Evolutionary conservation across 2,888 invertebrate genomes (phyloP), one percentile per base, ranked within the genome.

Genomic region (Lampropteryx suffumata): DNA sequence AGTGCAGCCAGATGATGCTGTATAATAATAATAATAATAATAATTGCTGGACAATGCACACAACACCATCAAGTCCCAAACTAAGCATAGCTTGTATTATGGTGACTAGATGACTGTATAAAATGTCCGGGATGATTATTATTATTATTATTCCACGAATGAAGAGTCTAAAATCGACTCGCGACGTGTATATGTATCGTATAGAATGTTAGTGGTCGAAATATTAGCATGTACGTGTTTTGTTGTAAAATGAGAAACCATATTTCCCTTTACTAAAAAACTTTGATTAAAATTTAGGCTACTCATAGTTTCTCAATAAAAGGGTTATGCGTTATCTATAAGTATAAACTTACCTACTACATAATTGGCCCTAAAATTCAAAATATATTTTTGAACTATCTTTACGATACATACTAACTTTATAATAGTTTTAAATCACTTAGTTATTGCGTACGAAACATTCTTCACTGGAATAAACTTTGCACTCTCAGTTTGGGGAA

Each of bases 401-500:
- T 57, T 45, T 10, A 52, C 49, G 41, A 36, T 41, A 17, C 26
- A 56, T 57, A 30, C 34, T 58, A 54, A 37, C 29, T 47, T n/a
- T 61, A 50, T 29, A 17, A 37, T 50, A 26, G 33, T 49, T 37
- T 35, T 51, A 52, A n/a, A 47, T 50, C 30, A 50, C 44, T 50
- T 53, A 52, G 41, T 28, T 45, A 54, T 46, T 50, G 42, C 42
- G 14, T 41, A 40, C 30, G 40, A 17, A 36, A 35, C 11, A 24
- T 45, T 32, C 58, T 42, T 87, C 82, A 89, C 76, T 88, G 84
- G 71, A 90, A 89, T 69, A 89, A 73, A 75, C 84, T 86, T 67
- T 84, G 81, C 63, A 89, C 76, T 78, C 83, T 87, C 62, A 90
- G 57, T 65, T 88, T 90, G 43, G 88, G 85, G 63, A 84, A 67